Evolutionary conservation across 2,797 vertebrate species (phyloP).

Genomic region (Clarias pachynema): DNA sequence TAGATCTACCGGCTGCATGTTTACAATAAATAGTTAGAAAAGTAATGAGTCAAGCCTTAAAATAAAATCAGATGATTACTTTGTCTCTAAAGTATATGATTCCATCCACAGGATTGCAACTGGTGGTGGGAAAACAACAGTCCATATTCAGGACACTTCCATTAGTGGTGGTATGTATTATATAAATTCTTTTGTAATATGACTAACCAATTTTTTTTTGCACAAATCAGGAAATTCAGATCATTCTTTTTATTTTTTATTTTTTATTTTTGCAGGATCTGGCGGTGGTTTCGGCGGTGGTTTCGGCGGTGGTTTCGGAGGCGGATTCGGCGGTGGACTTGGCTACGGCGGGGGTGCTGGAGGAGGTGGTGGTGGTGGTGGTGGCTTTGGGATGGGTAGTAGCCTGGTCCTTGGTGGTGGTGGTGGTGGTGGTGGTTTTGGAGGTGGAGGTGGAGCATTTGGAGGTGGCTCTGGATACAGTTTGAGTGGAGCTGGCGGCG

Average conservation of each 20-base stretch:
- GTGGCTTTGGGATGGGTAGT: not conserved
- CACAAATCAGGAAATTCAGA: not conserved
- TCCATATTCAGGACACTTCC: not conserved
- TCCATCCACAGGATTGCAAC: conserved; percentile 61
- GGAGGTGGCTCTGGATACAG: not conserved
- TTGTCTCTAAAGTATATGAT: conserved; percentile 14
- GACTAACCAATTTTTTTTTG: not conserved
- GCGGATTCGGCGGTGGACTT: not conserved
- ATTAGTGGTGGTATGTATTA: not conserved
- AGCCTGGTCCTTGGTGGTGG: not conserved
- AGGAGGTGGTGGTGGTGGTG: not conserved
- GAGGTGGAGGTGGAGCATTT: not conserved
- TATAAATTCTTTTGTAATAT: not conserved
- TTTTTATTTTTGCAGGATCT: not conserved
- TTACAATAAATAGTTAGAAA: too few relatives aligned
- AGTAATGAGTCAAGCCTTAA: not conserved
- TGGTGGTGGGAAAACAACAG: conserved; percentile 56
- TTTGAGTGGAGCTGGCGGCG: not conserved
- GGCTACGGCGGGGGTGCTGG: not conserved
- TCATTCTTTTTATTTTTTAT: not conserved
- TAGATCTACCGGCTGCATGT: too few relatives aligned
- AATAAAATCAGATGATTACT: not conserved
- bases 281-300: not conserved
- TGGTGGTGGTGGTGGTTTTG: not conserved
- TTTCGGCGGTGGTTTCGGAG: not conserved